Evolutionary conservation across 2,888 invertebrate species (phyloP).

Genomic region (Cephus runcator): DNA sequence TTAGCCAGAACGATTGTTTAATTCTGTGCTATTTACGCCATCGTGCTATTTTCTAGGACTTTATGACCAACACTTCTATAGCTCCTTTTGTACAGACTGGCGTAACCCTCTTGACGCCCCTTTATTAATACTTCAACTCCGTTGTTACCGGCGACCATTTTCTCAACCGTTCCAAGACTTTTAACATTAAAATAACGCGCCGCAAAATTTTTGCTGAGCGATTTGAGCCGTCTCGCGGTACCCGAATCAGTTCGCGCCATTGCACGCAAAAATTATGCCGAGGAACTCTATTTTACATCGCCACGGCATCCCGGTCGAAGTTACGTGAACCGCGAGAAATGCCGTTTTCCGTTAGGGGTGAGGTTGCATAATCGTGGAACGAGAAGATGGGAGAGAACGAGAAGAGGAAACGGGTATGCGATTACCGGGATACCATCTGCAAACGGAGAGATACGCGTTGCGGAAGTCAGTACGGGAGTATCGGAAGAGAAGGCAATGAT

Average conservation of each 20-base stretch:
- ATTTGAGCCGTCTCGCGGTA: slow-evolving; percentile 26
- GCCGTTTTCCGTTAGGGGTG: neutral
- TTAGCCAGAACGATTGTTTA: neutral
- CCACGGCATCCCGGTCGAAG: neutral
- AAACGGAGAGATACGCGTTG: neutral
- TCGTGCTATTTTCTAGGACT: neutral
- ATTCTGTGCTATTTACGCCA: neutral
- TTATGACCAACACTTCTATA: neutral
- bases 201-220: slow-evolving; percentile 40
- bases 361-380: neutral
- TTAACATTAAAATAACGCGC: slow-evolving; percentile 25
- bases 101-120: neutral
- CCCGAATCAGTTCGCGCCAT: slow-evolving; percentile 36
- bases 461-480: neutral
- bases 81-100: neutral
- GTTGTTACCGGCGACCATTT: slow-evolving; percentile 1
- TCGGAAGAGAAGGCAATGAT: neutral
- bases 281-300: neutral
- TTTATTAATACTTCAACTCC: neutral
- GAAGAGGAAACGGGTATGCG: neutral
- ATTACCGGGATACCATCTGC: neutral
- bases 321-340: neutral
- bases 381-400: neutral
- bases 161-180: slow-evolving; percentile 5
- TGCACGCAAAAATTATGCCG: slow-evolving; percentile 42